Conservation (phyloP, 2,888 invertebrate species). For the Strigamia crassipes region DNA sequence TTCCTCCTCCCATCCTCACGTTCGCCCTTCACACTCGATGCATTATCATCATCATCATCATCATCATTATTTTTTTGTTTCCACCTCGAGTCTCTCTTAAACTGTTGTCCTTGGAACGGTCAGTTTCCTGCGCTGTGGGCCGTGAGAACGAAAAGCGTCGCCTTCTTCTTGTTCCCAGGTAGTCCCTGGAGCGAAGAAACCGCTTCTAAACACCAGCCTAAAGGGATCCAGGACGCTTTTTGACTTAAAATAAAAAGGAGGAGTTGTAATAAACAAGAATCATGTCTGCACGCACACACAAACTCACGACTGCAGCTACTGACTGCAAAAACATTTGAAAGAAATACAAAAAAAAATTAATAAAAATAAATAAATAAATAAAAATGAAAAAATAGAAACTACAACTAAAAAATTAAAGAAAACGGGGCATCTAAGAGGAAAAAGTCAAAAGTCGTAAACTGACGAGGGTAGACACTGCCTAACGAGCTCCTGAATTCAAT, state of each 20-base stretch:
- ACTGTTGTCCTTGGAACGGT: slow-evolving; percentile 45
- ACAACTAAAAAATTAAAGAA: no score
- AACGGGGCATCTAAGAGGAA: not conserved
- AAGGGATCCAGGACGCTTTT: not conserved
- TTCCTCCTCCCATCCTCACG: slow-evolving; percentile 17
- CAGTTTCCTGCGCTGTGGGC: slow-evolving; percentile 45
- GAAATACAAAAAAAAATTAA: no score
- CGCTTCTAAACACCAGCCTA: slow-evolving; percentile 20
- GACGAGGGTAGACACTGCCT: no score
- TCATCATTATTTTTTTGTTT: slow-evolving; percentile 4
- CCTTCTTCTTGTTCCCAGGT: slow-evolving; percentile 21
- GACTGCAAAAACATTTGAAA: slow-evolving; percentile 25
- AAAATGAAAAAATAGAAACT: no score
- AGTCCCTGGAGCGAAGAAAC: slow-evolving; percentile 20
- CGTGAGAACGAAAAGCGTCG: slow-evolving; percentile 44
- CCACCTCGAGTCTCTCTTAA: slow-evolving; percentile 6
- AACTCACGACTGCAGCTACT: not conserved
- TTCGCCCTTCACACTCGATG: slow-evolving; percentile 26
- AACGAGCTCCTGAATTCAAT: no score
- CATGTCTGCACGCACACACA: slow-evolving; percentile 23
- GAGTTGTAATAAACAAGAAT: slow-evolving; percentile 32
- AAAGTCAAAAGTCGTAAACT: no score
- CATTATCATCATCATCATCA: slow-evolving; percentile 20
- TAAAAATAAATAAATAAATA: not conserved
- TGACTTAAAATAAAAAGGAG: slow-evolving; percentile 29